These are phyloP conservation scores for Poicephalus meyeri DNA, from an alignment of 2,113 vertebrate genomes.

Conservation along the genomic window DNA sequence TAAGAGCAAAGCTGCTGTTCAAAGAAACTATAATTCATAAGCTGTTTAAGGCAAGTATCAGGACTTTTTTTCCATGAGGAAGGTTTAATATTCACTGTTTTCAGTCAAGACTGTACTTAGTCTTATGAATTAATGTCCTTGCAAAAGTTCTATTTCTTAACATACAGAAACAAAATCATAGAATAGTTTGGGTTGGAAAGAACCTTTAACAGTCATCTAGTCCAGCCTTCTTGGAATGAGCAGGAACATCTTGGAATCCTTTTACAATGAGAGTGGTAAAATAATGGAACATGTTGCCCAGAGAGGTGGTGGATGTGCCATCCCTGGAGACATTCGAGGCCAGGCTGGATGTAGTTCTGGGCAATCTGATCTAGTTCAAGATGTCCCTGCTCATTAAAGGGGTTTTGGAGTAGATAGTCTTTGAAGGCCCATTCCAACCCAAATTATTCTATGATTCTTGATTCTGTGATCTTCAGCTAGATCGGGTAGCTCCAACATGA, in stretches of 20 bases:
- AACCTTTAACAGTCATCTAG: not conserved
- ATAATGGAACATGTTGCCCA: not conserved
- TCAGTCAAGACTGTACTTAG: not conserved
- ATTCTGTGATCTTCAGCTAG: not conserved
- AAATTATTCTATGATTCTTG: not conserved
- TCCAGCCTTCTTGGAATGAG: accelerated
- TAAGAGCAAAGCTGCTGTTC: not conserved
- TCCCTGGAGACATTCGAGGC: not conserved
- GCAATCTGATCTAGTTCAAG: not conserved
- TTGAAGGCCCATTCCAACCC: not conserved
- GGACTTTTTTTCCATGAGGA: not conserved
- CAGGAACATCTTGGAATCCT: not conserved
- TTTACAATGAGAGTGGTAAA: not conserved
- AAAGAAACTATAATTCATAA: not conserved
- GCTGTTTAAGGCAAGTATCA: not conserved
- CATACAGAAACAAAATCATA: not conserved
- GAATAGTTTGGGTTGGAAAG: not conserved
- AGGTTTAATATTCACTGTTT: not conserved
- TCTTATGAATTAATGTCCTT: not conserved
- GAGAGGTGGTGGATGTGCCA: not conserved
- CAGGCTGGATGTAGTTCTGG: not conserved
- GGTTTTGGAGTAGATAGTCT: not conserved
- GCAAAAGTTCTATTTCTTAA: not conserved
- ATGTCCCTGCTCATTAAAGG: not conserved
- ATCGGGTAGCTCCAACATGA: not conserved